Conservation (phyloP, 1,140 invertebrate genomes). For the Sycophaga agraensis region DNA sequence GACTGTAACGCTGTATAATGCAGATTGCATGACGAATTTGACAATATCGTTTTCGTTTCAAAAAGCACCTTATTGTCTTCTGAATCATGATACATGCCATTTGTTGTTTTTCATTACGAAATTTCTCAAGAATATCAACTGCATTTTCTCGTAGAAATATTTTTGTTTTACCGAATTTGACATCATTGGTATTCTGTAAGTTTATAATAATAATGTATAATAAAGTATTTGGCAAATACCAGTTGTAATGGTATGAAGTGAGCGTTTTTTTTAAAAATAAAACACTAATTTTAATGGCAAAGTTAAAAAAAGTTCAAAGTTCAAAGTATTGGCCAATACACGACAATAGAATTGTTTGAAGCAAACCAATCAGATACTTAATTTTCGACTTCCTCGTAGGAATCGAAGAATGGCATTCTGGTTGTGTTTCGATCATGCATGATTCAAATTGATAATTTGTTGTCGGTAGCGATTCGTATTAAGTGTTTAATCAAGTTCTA, state of each 20-base stretch:
- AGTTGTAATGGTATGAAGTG: background rate
- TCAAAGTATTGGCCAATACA: too few relatives aligned
- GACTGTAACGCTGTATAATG: constrained; percentile 73
- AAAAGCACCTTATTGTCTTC: constrained; percentile 82
- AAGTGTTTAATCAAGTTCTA: too few relatives aligned
- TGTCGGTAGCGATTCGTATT: too few relatives aligned
- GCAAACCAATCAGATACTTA: too few relatives aligned
- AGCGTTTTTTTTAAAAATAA: too few relatives aligned
- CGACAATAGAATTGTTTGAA: too few relatives aligned
- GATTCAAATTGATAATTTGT: too few relatives aligned
- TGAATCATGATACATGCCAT: constrained; percentile 90
- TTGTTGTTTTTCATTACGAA: constrained; percentile 80
- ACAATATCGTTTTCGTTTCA: constrained; percentile 72
- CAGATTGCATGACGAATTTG: constrained; percentile 66
- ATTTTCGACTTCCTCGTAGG: too few relatives aligned
- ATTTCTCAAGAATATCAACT: constrained; percentile 93
- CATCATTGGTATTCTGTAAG: constrained; percentile 84
- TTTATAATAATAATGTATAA: background rate
- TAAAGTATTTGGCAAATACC: background rate
- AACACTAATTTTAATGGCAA: background rate
- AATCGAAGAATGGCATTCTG: too few relatives aligned
- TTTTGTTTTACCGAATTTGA: constrained; percentile 95
- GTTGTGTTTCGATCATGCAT: too few relatives aligned
- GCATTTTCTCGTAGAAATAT: constrained; percentile 98
- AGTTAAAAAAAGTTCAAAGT: too few relatives aligned